A percentile compares a stretch with the other conserved stretches of the same genome.
These are phyloP conservation scores for Diceros bicornis DNA, from an alignment of 2,797 vertebrate genomes.

Conservation along the genomic window DNA sequence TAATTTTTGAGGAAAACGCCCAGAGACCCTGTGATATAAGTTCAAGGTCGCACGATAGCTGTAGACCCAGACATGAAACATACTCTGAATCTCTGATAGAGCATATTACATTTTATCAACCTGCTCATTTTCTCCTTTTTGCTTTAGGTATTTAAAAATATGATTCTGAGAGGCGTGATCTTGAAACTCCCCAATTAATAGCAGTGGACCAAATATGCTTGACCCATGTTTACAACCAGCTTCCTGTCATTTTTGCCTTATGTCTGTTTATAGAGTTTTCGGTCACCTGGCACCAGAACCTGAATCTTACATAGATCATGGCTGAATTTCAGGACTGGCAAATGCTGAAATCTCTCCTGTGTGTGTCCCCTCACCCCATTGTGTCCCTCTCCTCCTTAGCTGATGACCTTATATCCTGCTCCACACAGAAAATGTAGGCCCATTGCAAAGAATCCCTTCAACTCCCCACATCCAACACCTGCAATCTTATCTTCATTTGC, in stretches of 20 bases:
- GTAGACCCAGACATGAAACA: neutral
- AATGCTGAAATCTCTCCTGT: neutral
- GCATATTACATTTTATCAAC: neutral
- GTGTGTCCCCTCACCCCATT: neutral
- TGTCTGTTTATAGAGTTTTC: neutral
- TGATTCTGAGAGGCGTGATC: neutral
- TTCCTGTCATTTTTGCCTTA: neutral
- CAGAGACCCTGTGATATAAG: neutral
- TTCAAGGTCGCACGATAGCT: neutral
- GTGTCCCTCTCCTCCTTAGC: neutral
- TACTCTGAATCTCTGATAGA: too few relatives aligned
- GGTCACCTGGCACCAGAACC: neutral
- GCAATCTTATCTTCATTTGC: neutral
- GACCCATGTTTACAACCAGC: neutral
- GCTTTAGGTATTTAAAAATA: conserved; percentile 17
- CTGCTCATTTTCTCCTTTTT: neutral
- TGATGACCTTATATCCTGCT: neutral
- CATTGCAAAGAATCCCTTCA: neutral
- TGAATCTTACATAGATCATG: neutral
- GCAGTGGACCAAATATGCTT: neutral
- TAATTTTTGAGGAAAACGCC: neutral
- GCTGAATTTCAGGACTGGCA: neutral
- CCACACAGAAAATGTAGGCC: neutral
- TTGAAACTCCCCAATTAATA: neutral
- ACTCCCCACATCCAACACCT: neutral